These are phyloP conservation scores for Pyrrhosoma nymphula DNA, from an alignment of 2,888 invertebrate genomes.

Conservation along the genomic window DNA sequence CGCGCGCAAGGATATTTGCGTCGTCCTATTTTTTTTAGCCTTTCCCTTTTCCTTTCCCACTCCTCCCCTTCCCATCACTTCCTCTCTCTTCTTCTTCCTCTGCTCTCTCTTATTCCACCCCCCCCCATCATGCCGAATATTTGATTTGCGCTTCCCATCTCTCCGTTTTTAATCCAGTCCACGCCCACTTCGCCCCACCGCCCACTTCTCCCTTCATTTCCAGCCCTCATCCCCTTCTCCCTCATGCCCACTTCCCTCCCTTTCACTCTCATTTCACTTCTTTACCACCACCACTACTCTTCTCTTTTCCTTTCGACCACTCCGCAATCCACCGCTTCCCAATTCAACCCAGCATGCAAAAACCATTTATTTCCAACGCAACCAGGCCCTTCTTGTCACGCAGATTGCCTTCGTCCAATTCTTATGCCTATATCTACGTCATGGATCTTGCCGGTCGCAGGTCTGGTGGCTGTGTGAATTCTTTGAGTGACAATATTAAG, in stretches of 20 bases:
- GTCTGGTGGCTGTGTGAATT: too few species aligned
- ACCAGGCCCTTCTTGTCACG: background rate
- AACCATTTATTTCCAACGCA: conserved; percentile 10
- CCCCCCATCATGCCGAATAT: background rate
- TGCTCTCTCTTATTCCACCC: background rate
- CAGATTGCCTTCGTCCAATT: background rate
- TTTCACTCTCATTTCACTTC: background rate
- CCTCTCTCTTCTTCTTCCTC: background rate
- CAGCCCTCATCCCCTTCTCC: background rate
- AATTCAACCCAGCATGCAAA: background rate
- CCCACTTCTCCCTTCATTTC: background rate
- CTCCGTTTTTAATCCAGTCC: background rate
- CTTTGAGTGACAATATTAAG: too few species aligned
- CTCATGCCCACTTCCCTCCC: too few species aligned
- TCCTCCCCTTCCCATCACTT: background rate
- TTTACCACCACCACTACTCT: background rate
- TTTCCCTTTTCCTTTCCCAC: background rate
- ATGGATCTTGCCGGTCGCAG: too few species aligned
- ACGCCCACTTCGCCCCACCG: background rate
- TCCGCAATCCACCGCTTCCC: background rate
- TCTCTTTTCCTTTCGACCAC: background rate
- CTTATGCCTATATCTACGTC: too few species aligned
- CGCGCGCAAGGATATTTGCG: background rate
- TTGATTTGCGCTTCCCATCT: conserved; percentile 13
- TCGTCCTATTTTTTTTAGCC: background rate